Base-by-base conservation (phyloP, 2,888 invertebrate genomes). In the Synanthedon myopaeformis region DNA sequence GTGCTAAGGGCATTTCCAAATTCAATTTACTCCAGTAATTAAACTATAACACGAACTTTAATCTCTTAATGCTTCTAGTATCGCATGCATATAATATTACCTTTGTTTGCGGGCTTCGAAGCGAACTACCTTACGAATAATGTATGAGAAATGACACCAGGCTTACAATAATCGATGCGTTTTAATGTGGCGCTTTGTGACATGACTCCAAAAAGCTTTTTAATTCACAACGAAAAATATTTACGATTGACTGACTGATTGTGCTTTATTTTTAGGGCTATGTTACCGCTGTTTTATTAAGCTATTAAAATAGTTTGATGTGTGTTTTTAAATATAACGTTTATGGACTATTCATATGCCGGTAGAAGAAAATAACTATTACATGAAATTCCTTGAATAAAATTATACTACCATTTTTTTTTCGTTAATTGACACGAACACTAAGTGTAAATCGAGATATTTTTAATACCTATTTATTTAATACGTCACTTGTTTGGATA, bases 131-230 rank as follows among this genome's bases (percentile, higher is more conserved):
- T 48, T 50, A 52, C 28, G 62, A 58, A 62, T 64, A 61, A 65
- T 65, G 61, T 61, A 63, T 64, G 60, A 58, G 51, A 53, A n/a
- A 51, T 51, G 58, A 54, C 56, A 56, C 59, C 57, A 54, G 53
- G 61, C 54, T 55, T 57, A 59, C 59, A 58, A 58, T 57, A 61
- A 59, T 61, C 57, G 55, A 58, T 59, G 56, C 49, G 54, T 41
- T 54, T 23, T 23, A 23, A 19, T 51, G 51, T 51, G 6, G 23
- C 35, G n/a, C 51, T 35, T 35, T 35, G 35, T 35, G 19, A n/a
- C 51, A 17, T 45, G 45, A 45, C 49, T 19, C 49, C 14, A 11
- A 49, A 23, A 49, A 17, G 17, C 49, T 23, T 49, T 49, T 49
- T 49, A 49, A 49, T 13, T 17, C 12, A 11, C 11, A 49, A 10